phyloP scores from a whole-genome alignment of 2,888 invertebrate genomes.

The Melieria picta region DNA sequence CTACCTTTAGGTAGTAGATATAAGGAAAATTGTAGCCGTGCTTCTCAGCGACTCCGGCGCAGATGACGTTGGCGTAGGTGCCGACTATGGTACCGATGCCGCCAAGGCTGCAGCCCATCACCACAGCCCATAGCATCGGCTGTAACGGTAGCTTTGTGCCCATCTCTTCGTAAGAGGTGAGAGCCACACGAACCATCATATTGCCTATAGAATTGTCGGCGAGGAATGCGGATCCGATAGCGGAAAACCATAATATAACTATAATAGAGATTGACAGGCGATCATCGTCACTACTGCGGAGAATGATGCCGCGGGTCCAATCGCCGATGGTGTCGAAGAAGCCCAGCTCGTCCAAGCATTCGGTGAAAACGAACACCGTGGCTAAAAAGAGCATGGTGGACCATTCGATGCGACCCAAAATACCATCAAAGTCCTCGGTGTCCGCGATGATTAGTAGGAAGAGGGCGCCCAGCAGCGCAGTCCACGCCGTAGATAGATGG shows the following conservation, averaged over 20 bases:
- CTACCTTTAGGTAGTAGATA: constrained; percentile 81
- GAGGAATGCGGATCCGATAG: constrained; percentile 83
- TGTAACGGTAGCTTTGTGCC: constrained; percentile 76
- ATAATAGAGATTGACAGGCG: constrained; percentile 77
- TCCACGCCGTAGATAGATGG: constrained; percentile 41
- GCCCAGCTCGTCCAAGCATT: constrained; percentile 36
- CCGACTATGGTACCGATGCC: constrained; percentile 91
- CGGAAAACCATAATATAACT: constrained; percentile 82
- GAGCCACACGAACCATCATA: constrained; percentile 81
- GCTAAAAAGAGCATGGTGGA: constrained; percentile 42
- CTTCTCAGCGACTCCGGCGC: constrained; percentile 88
- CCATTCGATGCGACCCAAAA: constrained; percentile 45
- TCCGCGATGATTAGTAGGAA: constrained; percentile 39
- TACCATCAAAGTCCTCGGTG: constrained; percentile 42
- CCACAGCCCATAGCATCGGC: constrained; percentile 86
- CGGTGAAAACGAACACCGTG: constrained; percentile 34
- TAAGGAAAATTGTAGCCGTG: constrained; percentile 87
- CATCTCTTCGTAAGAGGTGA: constrained; percentile 71
- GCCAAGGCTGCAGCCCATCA: constrained; percentile 88
- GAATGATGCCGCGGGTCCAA: constrained; percentile 72
- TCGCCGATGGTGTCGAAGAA: constrained; percentile 67
- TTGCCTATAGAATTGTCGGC: constrained; percentile 89
- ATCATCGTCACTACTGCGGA: constrained; percentile 72
- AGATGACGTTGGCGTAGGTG: constrained; percentile 87
- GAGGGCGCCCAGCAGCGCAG: constrained; percentile 39